Base-by-base conservation (phyloP, 2,888 invertebrate genomes). In the Drosophila setosimentum region DNA sequence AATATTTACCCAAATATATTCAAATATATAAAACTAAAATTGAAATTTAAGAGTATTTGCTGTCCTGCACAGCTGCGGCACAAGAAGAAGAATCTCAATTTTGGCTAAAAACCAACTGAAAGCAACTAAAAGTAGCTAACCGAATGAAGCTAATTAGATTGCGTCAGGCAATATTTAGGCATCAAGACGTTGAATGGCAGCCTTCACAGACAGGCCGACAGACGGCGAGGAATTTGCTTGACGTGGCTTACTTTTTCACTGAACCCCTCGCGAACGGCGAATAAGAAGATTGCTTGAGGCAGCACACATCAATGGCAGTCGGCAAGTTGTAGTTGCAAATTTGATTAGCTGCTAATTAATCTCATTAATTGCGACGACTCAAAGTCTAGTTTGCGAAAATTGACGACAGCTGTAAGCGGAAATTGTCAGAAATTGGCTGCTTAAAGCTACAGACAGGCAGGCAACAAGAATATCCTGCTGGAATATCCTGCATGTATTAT, bases 321-420 rank as follows among this genome's bases (percentile, higher is more conserved):
- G 78, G 57, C 66, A 70, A 68, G 68, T 68, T 70, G 78, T 81
- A 85, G 80, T 87, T 75, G 85, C 77, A 80, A 85, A 85, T 85
- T 87, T 85, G 87, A 85, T 85, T 85, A 85, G 80, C 75, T 72
- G 74, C 74, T 85, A 87, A 85, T 85, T 85, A 87, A 85, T 85
- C 87, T 84, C 75, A 87, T 85, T 85, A 85, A 84, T 84, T 75
- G 84, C 68, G 78, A 73, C 74, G 74, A 72, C 73, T 74, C 68
- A 59, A 70, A 82, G 64, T 83, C 77, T 76, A 74, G 82, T 83
- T 76, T 72, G 33, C 58, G 60, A 62, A 78, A 87, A 84, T 76
- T 76, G 80, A 68, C 60, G 82, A 76, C 85, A 84, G 84, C 66
- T 68, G 69, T 55, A 54, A 62, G 69, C 80, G 85, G 80, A 85